Percentiles rank a stretch among this genome's conserved stretches.
phyloP scores from a whole-genome alignment of 2,113 vertebrate genomes.

The Cyprinodon variegatus region DNA sequence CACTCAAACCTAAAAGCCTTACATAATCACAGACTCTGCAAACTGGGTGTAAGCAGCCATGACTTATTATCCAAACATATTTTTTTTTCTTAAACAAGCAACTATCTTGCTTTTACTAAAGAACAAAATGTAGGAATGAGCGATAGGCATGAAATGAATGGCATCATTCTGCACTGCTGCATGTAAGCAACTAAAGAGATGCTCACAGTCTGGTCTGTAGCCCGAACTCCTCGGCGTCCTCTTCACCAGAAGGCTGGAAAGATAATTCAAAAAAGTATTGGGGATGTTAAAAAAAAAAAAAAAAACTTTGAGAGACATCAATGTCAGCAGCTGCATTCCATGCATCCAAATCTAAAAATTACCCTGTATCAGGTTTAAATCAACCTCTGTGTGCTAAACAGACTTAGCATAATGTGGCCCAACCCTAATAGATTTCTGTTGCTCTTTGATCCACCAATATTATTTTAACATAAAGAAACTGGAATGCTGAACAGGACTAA shows the following conservation, averaged over 20 bases:
- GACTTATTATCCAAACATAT: conserved; percentile 34
- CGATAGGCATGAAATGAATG: conserved; percentile 5
- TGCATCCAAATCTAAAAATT: not conserved
- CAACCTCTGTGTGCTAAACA: not conserved
- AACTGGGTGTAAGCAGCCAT: conserved; percentile 29
- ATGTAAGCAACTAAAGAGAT: not conserved
- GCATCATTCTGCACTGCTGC: not conserved
- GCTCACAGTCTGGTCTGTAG: conserved; percentile 86
- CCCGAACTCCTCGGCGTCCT: conserved; percentile 82
- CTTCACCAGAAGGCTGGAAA: conserved; percentile 82
- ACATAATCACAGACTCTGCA: conserved; percentile 64
- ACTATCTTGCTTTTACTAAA: conserved; percentile 44
- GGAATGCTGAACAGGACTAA: too few species aligned
- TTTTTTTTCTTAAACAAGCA: conserved; percentile 36
- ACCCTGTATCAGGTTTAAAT: not conserved
- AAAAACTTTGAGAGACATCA: not conserved
- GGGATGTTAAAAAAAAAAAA: not conserved
- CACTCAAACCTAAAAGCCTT: conserved; percentile 74
- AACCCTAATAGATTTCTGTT: too few species aligned
- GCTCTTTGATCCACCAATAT: too few species aligned
- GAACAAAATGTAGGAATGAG: conserved; percentile 1
- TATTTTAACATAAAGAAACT: too few species aligned
- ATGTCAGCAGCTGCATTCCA: not conserved
- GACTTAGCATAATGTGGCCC: not conserved
- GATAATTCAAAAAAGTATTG: conserved; percentile 4